Evolutionary conservation across 2,888 invertebrate genomes (phyloP).

Genomic region (Clitarchus hookeri): DNA sequence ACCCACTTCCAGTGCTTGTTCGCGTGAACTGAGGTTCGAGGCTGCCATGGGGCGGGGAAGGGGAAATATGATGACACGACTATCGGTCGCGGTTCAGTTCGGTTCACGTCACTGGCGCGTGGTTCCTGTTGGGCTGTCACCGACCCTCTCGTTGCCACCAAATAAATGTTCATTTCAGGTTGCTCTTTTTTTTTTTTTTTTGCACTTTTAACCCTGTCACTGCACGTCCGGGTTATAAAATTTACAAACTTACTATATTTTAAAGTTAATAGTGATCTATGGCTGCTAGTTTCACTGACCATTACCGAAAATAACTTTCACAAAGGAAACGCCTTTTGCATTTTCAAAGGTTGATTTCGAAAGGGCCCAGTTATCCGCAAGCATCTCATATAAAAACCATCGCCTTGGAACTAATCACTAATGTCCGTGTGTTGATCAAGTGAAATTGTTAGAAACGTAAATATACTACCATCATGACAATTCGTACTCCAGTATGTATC

Average conservation of each 20-base stretch:
- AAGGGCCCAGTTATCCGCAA: too few species aligned
- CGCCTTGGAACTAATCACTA: too few species aligned
- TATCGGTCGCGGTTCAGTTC: background rate
- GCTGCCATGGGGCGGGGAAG: background rate
- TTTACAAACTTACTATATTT: too few species aligned
- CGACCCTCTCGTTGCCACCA: background rate
- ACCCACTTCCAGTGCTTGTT: slow-evolving; percentile 4
- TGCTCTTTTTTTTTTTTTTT: background rate
- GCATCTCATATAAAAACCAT: too few species aligned
- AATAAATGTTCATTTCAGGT: background rate
- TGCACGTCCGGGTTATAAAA: background rate
- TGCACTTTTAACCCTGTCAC: background rate
- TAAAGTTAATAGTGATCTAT: too few species aligned
- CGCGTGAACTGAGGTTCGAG: background rate
- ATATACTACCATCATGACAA: too few species aligned
- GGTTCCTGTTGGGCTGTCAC: background rate
- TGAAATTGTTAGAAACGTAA: too few species aligned
- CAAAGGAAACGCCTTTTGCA: background rate
- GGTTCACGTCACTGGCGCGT: background rate
- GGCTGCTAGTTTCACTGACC: too few species aligned
- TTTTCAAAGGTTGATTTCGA: too few species aligned
- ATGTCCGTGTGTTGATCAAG: too few species aligned
- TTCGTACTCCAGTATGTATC: too few species aligned
- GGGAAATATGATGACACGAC: background rate
- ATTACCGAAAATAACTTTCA: background rate